Evolutionary conservation across 2,797 vertebrate genomes (phyloP), one percentile per base, ranked within the genome.

Genomic region (Orestias chungarensis): DNA sequence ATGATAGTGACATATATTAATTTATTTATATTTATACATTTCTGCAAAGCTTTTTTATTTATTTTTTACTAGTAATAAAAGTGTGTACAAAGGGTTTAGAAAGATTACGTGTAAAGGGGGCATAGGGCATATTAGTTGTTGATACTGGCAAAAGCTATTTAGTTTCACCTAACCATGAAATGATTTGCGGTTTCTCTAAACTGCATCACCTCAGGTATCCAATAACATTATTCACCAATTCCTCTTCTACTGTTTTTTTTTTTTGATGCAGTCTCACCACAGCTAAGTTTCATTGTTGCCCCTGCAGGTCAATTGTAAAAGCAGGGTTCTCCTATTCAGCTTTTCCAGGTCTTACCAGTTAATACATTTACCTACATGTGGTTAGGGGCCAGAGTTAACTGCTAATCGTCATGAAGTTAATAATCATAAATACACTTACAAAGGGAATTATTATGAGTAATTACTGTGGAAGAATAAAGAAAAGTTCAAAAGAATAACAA

Each of bases 391-490:
- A n/a, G 4, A 20, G 20, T 4, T 61, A 23, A 61, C 40, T 38
- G n/a, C 10, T 2, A 4, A 61, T 33, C 10, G n/a, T n/a, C n/a
- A n/a, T n/a, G n/a, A n/a, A n/a, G n/a, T n/a, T n/a, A n/a, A n/a
- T n/a, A n/a, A n/a, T n/a, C n/a, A n/a, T n/a, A n/a, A n/a, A n/a
- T n/a, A n/a, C n/a, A n/a, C n/a, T n/a, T n/a, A n/a, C n/a, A n/a
- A n/a, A n/a, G n/a, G n/a, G n/a, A n/a, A n/a, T n/a, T n/a, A n/a
- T 54, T 57, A 40, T 12, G 4, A 64, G 12, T n/a, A 20, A 83
- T 78, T 78, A 59, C 4, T 83, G 68, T 68, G 4, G 67, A 66
- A 76, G 25, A 71, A 82, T 72, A 66, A 70, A 83, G 7, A 17
- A 47, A 38, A 52, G 33, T 55, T 73, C 81, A 55, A 82, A 23